Evolutionary conservation across 2,113 vertebrate species (phyloP).

Genomic region (Ammodytes dubius): DNA sequence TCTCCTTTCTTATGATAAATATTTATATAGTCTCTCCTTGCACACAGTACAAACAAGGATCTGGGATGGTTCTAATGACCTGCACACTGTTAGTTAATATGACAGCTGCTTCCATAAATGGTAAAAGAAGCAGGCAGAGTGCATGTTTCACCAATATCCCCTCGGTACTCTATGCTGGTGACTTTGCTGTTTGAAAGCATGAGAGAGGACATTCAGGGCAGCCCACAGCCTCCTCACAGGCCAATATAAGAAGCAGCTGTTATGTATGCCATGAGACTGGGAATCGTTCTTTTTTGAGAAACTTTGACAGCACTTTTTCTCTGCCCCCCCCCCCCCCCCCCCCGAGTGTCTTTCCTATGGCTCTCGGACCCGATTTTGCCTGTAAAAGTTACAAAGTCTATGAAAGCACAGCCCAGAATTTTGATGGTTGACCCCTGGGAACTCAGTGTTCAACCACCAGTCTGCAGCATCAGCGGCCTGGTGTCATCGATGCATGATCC

Average conservation of each 20-base stretch:
- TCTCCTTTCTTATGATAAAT: background rate
- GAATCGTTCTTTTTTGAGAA: conserved; percentile 47
- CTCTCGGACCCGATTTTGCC: background rate
- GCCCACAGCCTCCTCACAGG: conserved; percentile 14
- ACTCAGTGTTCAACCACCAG: conserved; percentile 17
- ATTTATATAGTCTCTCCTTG: background rate
- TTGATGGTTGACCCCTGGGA: background rate
- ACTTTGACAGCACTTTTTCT: conserved; percentile 9
- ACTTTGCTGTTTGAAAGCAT: background rate
- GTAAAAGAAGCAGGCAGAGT: conserved; percentile 18
- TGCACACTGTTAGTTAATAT: background rate
- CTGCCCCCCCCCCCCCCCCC: background rate
- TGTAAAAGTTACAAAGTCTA: conserved; percentile 1
- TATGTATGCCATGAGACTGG: conserved; percentile 58
- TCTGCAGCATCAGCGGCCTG: conserved; percentile 22
- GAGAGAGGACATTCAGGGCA: conserved; percentile 46
- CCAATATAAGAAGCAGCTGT: conserved; percentile 29
- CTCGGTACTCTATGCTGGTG: conserved; percentile 1
- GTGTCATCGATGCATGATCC: conserved; percentile 6
- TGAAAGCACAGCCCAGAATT: conserved; percentile 10
- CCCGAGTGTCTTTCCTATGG: background rate
- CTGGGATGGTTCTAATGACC: background rate
- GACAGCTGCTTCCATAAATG: conserved; percentile 33
- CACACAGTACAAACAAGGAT: conserved; percentile 1
- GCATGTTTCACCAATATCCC: background rate